Conservation (phyloP, 2,113 vertebrate species). For the Zapornia atra region DNA sequence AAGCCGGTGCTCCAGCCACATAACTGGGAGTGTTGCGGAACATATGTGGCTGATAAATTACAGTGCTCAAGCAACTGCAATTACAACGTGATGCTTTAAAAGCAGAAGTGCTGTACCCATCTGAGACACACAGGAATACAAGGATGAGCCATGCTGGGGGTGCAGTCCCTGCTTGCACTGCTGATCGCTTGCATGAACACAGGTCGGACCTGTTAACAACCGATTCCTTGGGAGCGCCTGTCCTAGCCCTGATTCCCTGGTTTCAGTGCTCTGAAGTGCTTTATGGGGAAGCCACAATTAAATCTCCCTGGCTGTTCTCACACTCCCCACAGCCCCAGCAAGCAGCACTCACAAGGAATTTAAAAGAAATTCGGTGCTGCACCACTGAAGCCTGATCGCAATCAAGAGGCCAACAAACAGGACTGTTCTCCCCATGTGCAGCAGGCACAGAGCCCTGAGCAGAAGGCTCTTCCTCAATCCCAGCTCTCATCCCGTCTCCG, state of each 20-base stretch:
- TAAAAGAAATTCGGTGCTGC: neutral
- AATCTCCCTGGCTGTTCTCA: neutral
- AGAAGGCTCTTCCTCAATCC: neutral
- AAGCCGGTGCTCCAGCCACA: neutral
- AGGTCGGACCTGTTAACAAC: neutral
- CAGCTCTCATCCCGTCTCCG: neutral
- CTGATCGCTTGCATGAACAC: neutral
- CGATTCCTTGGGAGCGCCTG: neutral
- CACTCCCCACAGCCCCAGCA: neutral
- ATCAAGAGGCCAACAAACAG: neutral
- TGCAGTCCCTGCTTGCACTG: neutral
- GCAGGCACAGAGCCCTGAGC: neutral
- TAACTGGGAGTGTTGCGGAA: neutral
- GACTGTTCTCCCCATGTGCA: neutral
- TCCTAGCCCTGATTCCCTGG: neutral
- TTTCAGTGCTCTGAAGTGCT: neutral
- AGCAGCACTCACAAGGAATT: neutral
- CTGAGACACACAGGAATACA: neutral
- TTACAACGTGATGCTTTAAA: neutral
- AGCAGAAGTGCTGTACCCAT: neutral
- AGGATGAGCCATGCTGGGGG: neutral
- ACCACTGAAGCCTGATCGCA: accelerated
- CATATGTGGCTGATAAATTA: neutral
- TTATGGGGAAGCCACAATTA: neutral
- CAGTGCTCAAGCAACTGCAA: neutral